Conservation (phyloP, 92 coral and sea anemone genomes). For the Zoanthus gigantus region DNA sequence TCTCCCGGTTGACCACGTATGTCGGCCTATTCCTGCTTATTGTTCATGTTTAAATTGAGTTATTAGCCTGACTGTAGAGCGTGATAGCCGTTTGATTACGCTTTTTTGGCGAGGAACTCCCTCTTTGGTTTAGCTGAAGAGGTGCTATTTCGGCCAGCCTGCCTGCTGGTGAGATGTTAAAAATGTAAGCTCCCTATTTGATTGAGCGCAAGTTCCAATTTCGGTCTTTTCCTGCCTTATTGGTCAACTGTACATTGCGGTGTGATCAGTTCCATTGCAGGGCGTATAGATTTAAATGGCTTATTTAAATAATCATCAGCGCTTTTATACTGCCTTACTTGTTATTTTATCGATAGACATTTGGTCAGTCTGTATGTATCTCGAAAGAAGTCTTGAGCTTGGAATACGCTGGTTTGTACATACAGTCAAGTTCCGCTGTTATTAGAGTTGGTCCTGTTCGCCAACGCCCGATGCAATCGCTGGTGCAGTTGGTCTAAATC, state of each 20-base stretch:
- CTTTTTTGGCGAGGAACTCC: not conserved
- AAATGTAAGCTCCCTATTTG: not conserved
- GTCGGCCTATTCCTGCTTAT: conserved; percentile 5
- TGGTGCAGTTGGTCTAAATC: not conserved
- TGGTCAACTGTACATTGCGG: not conserved
- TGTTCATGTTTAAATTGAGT: not conserved
- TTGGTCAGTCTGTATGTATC: conserved; percentile 20
- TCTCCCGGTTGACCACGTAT: not conserved
- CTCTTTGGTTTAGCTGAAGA: no score
- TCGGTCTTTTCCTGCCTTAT: conserved; percentile 9
- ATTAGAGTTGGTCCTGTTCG: conserved; percentile 39
- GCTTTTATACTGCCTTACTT: not conserved
- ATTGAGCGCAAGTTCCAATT: not conserved
- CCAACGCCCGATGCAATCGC: conserved; percentile 24
- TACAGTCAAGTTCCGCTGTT: conserved; percentile 24
- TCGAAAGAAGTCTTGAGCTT: conserved; percentile 31
- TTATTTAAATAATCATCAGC: not conserved
- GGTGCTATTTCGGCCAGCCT: conserved; percentile 1
- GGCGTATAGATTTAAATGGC: not conserved
- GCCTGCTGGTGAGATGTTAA: not conserved
- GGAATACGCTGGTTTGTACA: conserved; percentile 35
- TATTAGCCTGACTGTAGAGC: not conserved
- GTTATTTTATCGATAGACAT: conserved; percentile 41
- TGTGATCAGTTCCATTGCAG: not conserved
- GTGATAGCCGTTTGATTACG: not conserved